A percentile compares a stretch with the other conserved stretches of the same genome.
Conservation (phyloP, 30 jellyfish, hydroid and myxozoan species). For the Pelagia noctiluca region DNA sequence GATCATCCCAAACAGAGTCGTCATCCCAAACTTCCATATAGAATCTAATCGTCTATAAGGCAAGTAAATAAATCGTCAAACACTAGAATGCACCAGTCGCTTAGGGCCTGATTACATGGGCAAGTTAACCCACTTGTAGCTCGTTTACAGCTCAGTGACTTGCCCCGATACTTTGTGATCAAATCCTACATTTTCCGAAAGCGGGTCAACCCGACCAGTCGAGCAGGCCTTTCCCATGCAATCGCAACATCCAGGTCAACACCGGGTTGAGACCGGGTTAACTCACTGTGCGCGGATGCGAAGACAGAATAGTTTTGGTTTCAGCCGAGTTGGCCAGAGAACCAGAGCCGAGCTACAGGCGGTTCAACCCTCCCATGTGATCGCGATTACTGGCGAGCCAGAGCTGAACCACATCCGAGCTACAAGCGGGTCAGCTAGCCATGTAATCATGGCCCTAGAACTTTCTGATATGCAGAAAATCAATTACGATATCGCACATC, state of each 20-base stretch:
- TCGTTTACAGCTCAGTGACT: too few species aligned
- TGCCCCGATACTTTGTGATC: too few species aligned
- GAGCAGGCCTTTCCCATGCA: not conserved
- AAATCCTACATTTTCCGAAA: not conserved
- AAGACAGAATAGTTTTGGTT: not conserved
- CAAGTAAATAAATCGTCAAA: not conserved
- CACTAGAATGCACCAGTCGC: not conserved
- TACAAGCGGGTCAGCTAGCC: not conserved
- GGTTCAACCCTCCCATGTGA: not conserved
- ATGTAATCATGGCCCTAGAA: not conserved
- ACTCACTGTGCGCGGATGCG: not conserved
- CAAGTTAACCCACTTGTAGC: too few species aligned
- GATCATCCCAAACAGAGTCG: constrained; percentile 16
- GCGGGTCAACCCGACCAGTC: constrained; percentile 2
- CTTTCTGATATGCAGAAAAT: not conserved
- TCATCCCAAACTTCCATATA: constrained; percentile 55
- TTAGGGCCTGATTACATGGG: too few species aligned
- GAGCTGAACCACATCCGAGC: not conserved
- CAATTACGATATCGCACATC: too few species aligned
- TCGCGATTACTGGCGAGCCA: constrained; percentile 8
- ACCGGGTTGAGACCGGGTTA: not conserved
- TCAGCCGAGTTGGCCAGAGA: not conserved
- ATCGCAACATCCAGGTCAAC: not conserved
- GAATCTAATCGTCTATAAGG: constrained; percentile 5
- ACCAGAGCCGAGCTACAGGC: not conserved